These are phyloP conservation scores for Lepidochrysops patricia DNA, from an alignment of 2,888 invertebrate species.

Conservation along the genomic window DNA sequence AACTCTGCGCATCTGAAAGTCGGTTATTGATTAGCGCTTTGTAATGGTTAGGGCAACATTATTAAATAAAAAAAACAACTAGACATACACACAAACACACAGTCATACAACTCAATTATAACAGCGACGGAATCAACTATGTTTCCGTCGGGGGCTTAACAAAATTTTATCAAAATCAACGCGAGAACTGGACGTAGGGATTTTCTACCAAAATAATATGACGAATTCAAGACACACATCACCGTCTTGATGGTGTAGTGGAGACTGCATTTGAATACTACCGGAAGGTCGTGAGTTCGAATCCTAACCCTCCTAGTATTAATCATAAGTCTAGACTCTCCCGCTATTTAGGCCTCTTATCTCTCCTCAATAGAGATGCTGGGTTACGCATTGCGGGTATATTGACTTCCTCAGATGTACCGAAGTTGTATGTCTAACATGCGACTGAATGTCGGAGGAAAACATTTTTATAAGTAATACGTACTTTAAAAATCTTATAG, in stretches of 20 bases:
- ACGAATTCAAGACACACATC: neutral
- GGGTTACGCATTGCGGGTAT: conserved; percentile 43
- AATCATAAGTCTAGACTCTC: neutral
- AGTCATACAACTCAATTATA: too few species aligned
- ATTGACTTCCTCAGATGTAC: conserved; percentile 15
- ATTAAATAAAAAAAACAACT: too few species aligned
- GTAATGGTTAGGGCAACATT: too few species aligned
- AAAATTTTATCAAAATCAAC: too few species aligned
- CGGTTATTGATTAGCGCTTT: too few species aligned
- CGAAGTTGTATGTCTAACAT: neutral
- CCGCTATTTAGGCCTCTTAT: conserved; percentile 39
- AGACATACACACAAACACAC: too few species aligned
- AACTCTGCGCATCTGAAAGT: too few species aligned
- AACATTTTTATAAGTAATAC: too few species aligned
- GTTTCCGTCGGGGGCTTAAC: too few species aligned
- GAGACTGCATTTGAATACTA: neutral
- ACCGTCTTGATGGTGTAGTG: neutral
- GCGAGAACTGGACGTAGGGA: too few species aligned
- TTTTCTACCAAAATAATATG: neutral
- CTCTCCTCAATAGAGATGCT: conserved; percentile 33
- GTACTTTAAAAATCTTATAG: too few species aligned
- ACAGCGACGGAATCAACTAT: too few species aligned
- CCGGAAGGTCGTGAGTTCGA: neutral
- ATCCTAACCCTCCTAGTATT: neutral
- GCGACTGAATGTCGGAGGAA: neutral